Conservation (phyloP, 2,888 invertebrate genomes). For the Pristionchus mayeri region DNA sequence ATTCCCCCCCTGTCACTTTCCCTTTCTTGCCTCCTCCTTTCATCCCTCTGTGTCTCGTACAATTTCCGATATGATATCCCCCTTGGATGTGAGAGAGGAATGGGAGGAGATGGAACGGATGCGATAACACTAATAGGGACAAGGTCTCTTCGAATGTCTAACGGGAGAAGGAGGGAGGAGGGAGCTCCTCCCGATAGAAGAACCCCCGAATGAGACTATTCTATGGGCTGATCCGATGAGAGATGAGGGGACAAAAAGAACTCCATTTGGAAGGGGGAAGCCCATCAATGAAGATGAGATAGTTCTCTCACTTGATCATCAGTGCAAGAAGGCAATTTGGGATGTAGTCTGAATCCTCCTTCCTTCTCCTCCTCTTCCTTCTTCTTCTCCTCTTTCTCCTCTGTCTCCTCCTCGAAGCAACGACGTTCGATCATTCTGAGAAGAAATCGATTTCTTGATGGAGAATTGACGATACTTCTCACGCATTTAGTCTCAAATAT, state of each 20-base stretch:
- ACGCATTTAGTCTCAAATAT: no score
- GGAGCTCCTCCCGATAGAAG: neutral
- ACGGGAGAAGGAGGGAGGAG: neutral
- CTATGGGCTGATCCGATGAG: neutral
- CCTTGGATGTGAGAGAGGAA: neutral
- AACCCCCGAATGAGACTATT: neutral
- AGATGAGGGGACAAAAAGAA: neutral
- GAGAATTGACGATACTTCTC: no score
- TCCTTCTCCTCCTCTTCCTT: slow-evolving; percentile 51
- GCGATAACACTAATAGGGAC: slow-evolving; percentile 40
- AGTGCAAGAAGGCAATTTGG: slow-evolving; percentile 61
- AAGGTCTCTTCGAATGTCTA: neutral
- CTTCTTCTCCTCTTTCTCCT: slow-evolving; percentile 56
- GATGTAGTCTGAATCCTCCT: slow-evolving; percentile 59
- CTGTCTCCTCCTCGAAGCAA: slow-evolving; percentile 59
- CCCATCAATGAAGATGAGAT: neutral
- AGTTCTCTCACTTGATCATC: slow-evolving; percentile 59
- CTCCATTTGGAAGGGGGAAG: neutral
- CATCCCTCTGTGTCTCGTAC: slow-evolving; percentile 34
- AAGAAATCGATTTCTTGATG: no score
- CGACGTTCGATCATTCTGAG: slow-evolving; percentile 60
- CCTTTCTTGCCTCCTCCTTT: slow-evolving; percentile 35
- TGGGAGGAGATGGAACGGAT: slow-evolving; percentile 30
- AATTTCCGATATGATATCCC: slow-evolving; percentile 30
- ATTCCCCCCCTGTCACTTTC: slow-evolving; percentile 8